phyloP scores from a whole-genome alignment of 2,113 vertebrate genomes.

The Rattus norvegicus region DNA sequence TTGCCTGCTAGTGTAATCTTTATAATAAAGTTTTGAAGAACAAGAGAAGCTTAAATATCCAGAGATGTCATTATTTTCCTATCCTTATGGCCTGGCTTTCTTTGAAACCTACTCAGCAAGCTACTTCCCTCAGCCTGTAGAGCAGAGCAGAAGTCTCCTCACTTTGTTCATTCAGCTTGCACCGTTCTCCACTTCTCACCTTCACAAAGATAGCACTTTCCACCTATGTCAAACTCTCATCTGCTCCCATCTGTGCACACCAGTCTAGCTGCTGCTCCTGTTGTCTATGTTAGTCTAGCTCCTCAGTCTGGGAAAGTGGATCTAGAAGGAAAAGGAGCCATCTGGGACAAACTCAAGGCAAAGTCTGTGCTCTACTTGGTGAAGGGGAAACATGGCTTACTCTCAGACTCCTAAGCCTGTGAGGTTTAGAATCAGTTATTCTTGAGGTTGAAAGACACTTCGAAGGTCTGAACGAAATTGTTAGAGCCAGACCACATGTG shows the following conservation, averaged over 20 bases:
- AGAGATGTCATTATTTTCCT: constrained; percentile 53
- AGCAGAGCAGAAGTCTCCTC: not conserved
- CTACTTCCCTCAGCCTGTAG: not conserved
- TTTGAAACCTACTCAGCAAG: constrained; percentile 42
- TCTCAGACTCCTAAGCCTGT: constrained; percentile 20
- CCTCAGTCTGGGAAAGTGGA: constrained; percentile 6
- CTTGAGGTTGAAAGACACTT: constrained; percentile 45
- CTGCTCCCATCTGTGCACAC: not conserved
- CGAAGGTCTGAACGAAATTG: constrained; percentile 11
- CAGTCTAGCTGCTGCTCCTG: not conserved
- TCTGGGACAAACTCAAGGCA: constrained; percentile 18
- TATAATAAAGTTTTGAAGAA: constrained; percentile 38
- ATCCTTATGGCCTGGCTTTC: constrained; percentile 32
- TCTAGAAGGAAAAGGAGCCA: not conserved
- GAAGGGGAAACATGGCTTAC: not conserved
- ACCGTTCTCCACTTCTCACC: constrained; percentile 28
- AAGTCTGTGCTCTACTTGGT: not conserved
- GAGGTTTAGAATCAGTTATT: constrained; percentile 33
- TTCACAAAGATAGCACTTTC: not conserved
- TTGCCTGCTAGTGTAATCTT: not conserved
- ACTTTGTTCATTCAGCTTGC: constrained; percentile 43
- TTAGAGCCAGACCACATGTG: not conserved
- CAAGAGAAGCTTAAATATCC: constrained; percentile 34
- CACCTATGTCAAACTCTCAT: not conserved
- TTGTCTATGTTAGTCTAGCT: not conserved